Evolutionary conservation across 2,113 vertebrate genomes (phyloP), one percentile per base, ranked within the genome.

Genomic region (Pangasianodon hypophthalmus): DNA sequence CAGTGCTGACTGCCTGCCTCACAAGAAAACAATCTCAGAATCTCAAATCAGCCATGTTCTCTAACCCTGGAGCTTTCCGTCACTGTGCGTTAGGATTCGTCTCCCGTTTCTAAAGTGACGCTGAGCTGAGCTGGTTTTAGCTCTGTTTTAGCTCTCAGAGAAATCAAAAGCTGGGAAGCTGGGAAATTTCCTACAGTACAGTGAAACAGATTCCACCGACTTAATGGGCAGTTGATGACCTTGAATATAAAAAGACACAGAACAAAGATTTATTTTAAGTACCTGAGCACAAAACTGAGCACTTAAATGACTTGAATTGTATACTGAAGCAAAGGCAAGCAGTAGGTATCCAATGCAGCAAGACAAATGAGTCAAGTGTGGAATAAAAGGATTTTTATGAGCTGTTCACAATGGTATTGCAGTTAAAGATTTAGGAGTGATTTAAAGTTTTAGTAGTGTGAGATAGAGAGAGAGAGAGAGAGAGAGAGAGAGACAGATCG

Each of bases 1-100:
- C 94, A 94, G 89, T 52, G 89, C 93, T 92, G 93, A 94, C 95
- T 95, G 92, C 95, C 87, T 94, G 95, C 95, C 88, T 94, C 94
- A 95, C 94, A 94, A 93, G 44, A 58, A 79, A 88, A 85, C 77
- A 94, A 93, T 92, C 93, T 69, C 52, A 44, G 94, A 93, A 92
- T 93, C 92, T 92, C 56, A 79, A 79, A 29, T 60, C 82, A 29
- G 56, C 56, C 92, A 41, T 91, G 89, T 96, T 95, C 94, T 67
- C 95, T 93, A 95, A 93, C 94, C 92, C 93, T 92, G 89, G 93
- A 92, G 92, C 92, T 83, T 41, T 83, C 32, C 5, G 32, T 41
- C 54, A 58, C 8, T 41, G 19, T 9, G 11, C 6, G 56, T 60
- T 41, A 82, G 7, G 69, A 50, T 56, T 48, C 60, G 13, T 56